phyloP scores from a whole-genome alignment of 2,797 vertebrate genomes.

The Microchirus variegatus region DNA sequence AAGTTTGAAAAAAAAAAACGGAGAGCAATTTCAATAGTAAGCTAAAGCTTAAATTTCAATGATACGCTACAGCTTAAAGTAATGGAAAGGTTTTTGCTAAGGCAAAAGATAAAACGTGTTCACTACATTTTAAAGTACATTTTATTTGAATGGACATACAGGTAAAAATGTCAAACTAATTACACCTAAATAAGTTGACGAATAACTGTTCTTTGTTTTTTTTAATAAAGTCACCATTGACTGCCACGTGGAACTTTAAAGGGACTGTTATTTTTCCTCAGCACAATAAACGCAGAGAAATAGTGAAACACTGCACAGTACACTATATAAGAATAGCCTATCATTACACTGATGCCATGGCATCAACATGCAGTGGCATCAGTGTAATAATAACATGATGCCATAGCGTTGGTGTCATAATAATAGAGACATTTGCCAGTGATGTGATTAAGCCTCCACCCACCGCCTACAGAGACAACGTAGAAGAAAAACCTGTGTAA shows the following conservation, averaged over 20 bases:
- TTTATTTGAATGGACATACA: not conserved
- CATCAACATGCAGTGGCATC: not conserved
- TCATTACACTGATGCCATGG: not conserved
- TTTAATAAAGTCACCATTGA: not conserved
- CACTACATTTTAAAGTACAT: not conserved
- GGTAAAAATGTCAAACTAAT: not conserved
- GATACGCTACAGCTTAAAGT: no score
- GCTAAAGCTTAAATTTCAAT: no score
- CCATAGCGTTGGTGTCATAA: not conserved
- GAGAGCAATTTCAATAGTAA: no score
- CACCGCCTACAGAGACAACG: not conserved
- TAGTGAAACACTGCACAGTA: not conserved
- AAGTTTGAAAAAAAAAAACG: no score
- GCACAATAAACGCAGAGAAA: not conserved
- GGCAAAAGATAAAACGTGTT: no score
- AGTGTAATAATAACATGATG: not conserved
- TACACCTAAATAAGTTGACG: not conserved
- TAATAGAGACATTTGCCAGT: not conserved
- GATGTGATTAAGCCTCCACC: conserved; percentile 15
- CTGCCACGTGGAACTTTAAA: not conserved
- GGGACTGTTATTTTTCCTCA: not conserved
- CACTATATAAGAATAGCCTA: not conserved
- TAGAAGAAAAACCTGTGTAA: not conserved
- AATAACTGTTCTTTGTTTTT: not conserved
- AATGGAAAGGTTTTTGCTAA: no score